Evolutionary conservation across 64 coral and sea anemone genomes (phyloP).

Genomic region (Astreopora myriophthalma): DNA sequence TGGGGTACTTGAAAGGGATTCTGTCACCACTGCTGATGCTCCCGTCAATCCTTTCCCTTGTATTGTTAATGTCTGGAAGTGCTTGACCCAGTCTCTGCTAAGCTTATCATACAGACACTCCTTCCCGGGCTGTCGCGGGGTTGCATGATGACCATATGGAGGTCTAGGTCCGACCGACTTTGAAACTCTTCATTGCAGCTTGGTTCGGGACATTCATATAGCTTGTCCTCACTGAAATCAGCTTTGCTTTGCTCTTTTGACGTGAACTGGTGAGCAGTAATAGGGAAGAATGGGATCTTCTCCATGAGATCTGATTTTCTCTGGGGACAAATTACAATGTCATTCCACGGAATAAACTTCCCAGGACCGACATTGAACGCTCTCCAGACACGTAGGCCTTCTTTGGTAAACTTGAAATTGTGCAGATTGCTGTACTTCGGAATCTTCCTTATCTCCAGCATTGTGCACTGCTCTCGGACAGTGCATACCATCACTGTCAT

Average conservation of each 20-base stretch:
- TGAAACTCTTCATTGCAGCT: neutral
- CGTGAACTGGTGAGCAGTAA: neutral
- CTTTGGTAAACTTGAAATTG: neutral
- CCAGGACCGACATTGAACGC: slow-evolving; percentile 19
- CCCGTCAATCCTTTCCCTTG: neutral
- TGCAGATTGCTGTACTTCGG: slow-evolving; percentile 5
- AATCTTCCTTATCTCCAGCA: slow-evolving; percentile 5
- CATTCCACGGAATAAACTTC: slow-evolving; percentile 31
- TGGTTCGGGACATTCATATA: neutral
- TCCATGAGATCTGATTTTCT: neutral
- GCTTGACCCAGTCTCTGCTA: neutral
- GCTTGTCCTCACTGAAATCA: neutral
- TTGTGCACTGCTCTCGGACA: neutral
- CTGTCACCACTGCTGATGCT: neutral
- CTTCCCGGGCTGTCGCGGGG: neutral
- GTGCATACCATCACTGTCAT: slow-evolving; percentile 5
- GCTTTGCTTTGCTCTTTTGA: neutral
- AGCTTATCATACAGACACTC: neutral
- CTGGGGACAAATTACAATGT: neutral
- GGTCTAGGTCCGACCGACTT: neutral
- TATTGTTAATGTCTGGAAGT: neutral
- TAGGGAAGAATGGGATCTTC: neutral
- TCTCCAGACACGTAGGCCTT: slow-evolving; percentile 33
- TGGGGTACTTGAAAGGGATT: neutral
- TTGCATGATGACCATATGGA: neutral